These are phyloP conservation scores for Notarius lentiginosus DNA, from an alignment of 2,113 vertebrate species.

Conservation along the genomic window DNA sequence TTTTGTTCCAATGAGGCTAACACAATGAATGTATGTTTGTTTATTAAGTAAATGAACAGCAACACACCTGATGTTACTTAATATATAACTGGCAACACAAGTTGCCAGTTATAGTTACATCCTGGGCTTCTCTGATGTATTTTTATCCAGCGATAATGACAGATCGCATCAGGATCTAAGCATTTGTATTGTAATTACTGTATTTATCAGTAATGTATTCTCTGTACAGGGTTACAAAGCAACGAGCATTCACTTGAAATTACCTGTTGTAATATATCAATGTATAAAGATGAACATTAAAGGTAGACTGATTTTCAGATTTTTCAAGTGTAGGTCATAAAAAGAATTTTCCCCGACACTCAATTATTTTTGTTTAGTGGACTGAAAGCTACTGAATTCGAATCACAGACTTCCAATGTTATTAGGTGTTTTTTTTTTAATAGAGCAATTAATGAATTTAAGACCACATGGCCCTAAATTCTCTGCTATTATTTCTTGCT, in stretches of 20 bases:
- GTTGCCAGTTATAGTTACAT: neutral
- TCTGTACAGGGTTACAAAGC: neutral
- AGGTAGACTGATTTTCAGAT: too few relatives aligned
- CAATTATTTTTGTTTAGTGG: too few relatives aligned
- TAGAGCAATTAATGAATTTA: too few relatives aligned
- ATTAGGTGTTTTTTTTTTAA: too few relatives aligned
- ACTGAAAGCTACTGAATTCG: too few relatives aligned
- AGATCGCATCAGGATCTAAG: neutral
- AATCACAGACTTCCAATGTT: too few relatives aligned
- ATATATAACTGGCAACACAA: neutral
- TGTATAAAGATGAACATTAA: neutral
- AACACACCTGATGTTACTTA: neutral
- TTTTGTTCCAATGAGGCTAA: neutral
- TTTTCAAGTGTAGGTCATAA: too few relatives aligned
- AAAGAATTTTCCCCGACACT: too few relatives aligned
- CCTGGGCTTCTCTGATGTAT: neutral
- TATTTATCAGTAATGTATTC: neutral
- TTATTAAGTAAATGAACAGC: neutral
- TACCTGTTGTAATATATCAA: neutral
- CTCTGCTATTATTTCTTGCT: too few relatives aligned
- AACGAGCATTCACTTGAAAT: neutral
- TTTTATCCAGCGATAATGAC: neutral
- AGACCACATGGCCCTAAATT: too few relatives aligned
- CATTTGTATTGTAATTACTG: neutral
- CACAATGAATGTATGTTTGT: neutral